Conservation (phyloP, 2,888 invertebrate genomes). For the Drosophila neonasuta region DNA sequence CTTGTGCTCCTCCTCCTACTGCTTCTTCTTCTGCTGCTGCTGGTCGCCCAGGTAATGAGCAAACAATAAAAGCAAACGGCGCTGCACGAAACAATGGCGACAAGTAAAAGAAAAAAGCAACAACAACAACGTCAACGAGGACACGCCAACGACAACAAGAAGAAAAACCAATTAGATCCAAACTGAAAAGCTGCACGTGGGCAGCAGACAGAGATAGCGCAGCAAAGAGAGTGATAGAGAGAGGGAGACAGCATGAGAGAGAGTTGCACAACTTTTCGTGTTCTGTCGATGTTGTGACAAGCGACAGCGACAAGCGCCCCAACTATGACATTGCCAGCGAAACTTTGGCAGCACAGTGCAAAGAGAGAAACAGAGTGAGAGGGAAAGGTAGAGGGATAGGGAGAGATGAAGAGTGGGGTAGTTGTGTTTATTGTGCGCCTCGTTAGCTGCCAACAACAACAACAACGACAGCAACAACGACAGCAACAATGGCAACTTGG, state of each 20-base stretch:
- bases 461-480: slow-evolving; percentile 28
- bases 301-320: slow-evolving; percentile 29
- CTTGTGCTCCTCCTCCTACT: slow-evolving; percentile 15
- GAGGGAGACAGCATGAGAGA: neutral
- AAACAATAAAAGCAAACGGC: slow-evolving; percentile 76
- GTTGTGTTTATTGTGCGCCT: slow-evolving; percentile 62
- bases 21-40: slow-evolving; percentile 6
- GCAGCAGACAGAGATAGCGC: slow-evolving; percentile 25
- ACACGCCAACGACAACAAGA: slow-evolving; percentile 21
- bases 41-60: slow-evolving; percentile 73
- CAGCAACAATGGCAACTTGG: slow-evolving; percentile 56
- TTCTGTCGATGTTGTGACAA: slow-evolving; percentile 71
- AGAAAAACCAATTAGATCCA: slow-evolving; percentile 68
- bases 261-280: slow-evolving; percentile 54
- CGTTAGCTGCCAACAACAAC: slow-evolving; percentile 53
- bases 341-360: neutral
- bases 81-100: slow-evolving; percentile 69
- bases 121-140: slow-evolving; percentile 2
- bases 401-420: neutral
- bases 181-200: slow-evolving; percentile 25
- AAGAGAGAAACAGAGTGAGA: neutral
- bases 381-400: neutral
- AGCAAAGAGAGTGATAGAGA: slow-evolving; percentile 5
- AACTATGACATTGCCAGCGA: slow-evolving; percentile 21
- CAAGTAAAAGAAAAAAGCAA: slow-evolving; percentile 11